Evolutionary conservation across 2,888 invertebrate species (phyloP), one percentile per base, ranked within the genome.

Genomic region (Gisinianus flammeolus): DNA sequence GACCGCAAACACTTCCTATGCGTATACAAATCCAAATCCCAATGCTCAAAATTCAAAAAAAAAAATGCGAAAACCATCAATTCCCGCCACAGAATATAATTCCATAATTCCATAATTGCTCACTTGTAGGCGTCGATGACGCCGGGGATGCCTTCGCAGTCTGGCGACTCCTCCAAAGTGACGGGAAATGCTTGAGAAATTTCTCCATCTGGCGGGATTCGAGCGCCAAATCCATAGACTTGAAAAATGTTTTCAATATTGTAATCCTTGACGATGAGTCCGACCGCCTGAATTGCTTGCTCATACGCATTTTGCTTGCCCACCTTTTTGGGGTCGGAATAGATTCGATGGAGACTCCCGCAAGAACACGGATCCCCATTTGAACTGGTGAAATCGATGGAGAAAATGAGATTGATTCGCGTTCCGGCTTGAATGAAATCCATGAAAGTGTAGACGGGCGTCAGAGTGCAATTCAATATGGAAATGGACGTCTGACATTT

Each of bases 191-290:
- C 88, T 83, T 90, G 89, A 8, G 88, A 88, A 0, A 89, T 88
- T 28, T 81, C 79, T 8, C 87, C 88, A 79, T 87, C 85, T 1
- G 89, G 89, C n/a, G 89, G 89, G 71, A 89, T 83, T 81, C 88
- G 87, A 10, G 88, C 88, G 8, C 88, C 88, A 62, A 62, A 24
- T 35, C 88, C 88, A 44, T 88, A 85, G n/a, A 87, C 88, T 3
- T 88, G 88, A 83, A 88, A 88, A 83, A 86, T 86, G 84, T 91
- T 90, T 82, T 89, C 89, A 8, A 86, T 85, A 82, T 88, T 88
- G 84, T 89, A 89, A 81, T 88, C 88, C 84, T 88, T 86, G 52
- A 89, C 87, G 54, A 89, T 88, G 76, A 87, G 86, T 0, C 88
- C 88, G 0, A 88, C 82, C 0, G 83, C 76, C 44, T 81, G 80